Conservation (phyloP, 2,797 vertebrate genomes). For the Syngnathus acus region DNA sequence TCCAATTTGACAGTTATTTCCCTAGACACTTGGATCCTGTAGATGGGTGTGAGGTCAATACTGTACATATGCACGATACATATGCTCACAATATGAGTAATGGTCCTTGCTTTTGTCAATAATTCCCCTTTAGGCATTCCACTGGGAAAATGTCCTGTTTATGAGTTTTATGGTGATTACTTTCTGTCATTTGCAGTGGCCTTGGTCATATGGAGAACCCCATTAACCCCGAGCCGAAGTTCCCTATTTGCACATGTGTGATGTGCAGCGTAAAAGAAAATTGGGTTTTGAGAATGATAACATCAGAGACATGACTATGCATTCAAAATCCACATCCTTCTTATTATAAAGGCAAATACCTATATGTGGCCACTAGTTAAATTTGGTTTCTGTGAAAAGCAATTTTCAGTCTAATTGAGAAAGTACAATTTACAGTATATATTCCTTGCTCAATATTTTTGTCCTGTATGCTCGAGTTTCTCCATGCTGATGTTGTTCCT, state of each 20-base stretch:
- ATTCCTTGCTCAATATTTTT: not conserved
- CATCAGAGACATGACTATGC: constrained; percentile 47
- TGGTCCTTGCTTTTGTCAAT: constrained; percentile 11
- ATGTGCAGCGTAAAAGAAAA: constrained; percentile 38
- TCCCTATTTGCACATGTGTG: constrained; percentile 47
- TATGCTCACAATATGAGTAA: constrained; percentile 26
- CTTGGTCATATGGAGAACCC: constrained; percentile 22
- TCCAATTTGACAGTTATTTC: constrained; percentile 62
- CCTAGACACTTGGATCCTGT: constrained; percentile 33
- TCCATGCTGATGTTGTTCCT: not conserved
- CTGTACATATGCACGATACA: not conserved
- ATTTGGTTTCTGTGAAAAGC: constrained; percentile 1
- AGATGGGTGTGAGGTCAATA: constrained; percentile 31
- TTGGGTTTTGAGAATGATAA: constrained; percentile 44
- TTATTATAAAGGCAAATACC: constrained; percentile 11
- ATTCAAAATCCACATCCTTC: constrained; percentile 37
- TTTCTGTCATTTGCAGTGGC: constrained; percentile 48
- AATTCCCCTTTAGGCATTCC: constrained; percentile 8
- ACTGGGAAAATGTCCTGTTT: constrained; percentile 24
- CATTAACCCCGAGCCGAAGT: not conserved
- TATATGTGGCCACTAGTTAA: not conserved
- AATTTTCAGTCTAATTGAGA: not conserved
- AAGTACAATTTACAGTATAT: not conserved
- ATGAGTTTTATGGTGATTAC: constrained; percentile 55
- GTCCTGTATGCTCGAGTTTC: not conserved